A percentile compares a stretch with the other conserved stretches of the same genome.
These are phyloP conservation scores for Dicycla oo DNA, from an alignment of 2,888 invertebrate species.

Conservation along the genomic window DNA sequence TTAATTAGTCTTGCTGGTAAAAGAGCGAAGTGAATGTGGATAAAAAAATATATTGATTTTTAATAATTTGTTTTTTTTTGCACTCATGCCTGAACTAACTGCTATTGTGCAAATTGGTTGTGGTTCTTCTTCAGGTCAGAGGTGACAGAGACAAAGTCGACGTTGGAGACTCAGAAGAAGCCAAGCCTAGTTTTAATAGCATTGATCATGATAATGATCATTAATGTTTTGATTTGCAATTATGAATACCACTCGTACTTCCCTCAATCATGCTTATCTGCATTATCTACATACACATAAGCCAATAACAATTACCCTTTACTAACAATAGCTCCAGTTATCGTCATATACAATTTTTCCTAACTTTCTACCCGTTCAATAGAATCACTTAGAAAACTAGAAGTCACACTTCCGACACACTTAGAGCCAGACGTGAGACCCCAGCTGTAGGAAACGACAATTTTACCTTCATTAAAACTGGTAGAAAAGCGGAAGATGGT, in stretches of 20 bases:
- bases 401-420: constrained; percentile 76
- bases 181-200: too few species aligned
- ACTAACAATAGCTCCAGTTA: constrained; percentile 43
- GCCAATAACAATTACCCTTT: neutral
- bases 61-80: neutral
- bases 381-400: constrained; percentile 73
- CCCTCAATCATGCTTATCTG: neutral
- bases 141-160: too few species aligned
- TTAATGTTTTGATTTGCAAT: neutral
- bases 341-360: constrained; percentile 59
- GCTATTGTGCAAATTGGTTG: neutral
- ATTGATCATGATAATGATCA: neutral
- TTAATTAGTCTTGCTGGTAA: constrained; percentile 21
- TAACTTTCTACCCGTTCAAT: constrained; percentile 68
- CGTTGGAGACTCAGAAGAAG: too few species aligned
- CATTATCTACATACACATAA: constrained; percentile 10
- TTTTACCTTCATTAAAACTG: constrained; percentile 69
- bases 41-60: constrained; percentile 9
- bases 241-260: neutral
- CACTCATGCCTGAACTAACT: neutral
- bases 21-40: constrained; percentile 10
- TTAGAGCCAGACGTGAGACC: constrained; percentile 73
- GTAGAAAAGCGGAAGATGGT: constrained; percentile 77
- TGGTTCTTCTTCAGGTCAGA: too few species aligned
- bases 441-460: constrained; percentile 72